A percentile compares a stretch with the other conserved stretches of the same genome.
Evolutionary conservation across 53 echinoderm and acorn worm genomes (phyloP).

Genomic region (Crossaster papposus): DNA sequence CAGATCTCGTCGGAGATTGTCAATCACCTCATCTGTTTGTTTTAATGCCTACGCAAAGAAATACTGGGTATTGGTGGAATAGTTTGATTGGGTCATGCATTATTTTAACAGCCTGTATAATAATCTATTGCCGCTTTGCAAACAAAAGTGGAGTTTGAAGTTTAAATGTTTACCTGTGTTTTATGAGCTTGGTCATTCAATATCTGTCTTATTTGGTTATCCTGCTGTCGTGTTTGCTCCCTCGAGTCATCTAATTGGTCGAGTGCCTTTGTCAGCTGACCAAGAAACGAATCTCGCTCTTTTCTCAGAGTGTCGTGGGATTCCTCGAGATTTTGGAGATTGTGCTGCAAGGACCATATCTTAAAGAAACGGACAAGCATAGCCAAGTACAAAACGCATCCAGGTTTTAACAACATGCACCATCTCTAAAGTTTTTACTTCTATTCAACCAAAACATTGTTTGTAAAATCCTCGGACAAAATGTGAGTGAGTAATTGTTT

Average conservation of each 20-base stretch:
- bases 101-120: background rate
- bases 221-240: conserved; percentile 8
- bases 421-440: too few species aligned
- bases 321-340: conserved; percentile 32
- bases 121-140: too few species aligned
- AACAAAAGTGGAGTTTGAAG: too few species aligned
- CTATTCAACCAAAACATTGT: too few species aligned
- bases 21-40: conserved; percentile 29
- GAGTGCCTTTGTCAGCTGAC: conserved; percentile 42
- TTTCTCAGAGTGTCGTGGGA: background rate
- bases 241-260: conserved; percentile 21
- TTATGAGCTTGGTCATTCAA: conserved; percentile 8
- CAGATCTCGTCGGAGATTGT: conserved; percentile 33
- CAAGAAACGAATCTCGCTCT: conserved; percentile 48
- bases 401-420: too few species aligned
- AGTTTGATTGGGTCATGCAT: background rate
- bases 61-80: background rate
- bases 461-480: too few species aligned
- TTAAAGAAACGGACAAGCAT: background rate
- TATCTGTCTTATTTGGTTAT: conserved; percentile 3
- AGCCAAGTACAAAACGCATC: background rate
- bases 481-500: too few species aligned
- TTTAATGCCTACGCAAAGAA: conserved; percentile 1
- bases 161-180: background rate
- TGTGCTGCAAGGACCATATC: conserved; percentile 33